phyloP scores from a whole-genome alignment of 2,113 vertebrate species.

The Psilopogon haemacephalus region DNA sequence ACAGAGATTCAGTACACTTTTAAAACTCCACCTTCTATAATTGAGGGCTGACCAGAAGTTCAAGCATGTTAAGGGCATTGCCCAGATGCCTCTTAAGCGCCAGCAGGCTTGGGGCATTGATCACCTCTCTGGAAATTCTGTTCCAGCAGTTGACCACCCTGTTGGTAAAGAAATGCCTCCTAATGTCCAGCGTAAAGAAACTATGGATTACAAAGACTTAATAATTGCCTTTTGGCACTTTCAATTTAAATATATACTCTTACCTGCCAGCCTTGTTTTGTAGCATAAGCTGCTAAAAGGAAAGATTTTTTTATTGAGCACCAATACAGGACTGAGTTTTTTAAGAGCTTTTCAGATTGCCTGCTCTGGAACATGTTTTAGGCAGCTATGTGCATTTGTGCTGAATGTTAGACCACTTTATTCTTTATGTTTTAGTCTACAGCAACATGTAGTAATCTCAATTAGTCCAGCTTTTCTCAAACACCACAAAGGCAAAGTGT shows the following conservation, averaged over 20 bases:
- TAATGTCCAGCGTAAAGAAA: neutral
- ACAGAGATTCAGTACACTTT: neutral
- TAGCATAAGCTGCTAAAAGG: neutral
- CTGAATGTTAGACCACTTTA: neutral
- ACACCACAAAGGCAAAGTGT: neutral
- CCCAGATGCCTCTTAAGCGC: neutral
- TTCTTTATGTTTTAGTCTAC: neutral
- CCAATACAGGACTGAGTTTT: neutral
- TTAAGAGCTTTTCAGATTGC: neutral
- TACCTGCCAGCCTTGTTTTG: neutral
- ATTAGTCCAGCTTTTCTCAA: neutral
- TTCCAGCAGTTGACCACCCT: neutral
- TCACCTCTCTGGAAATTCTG: neutral
- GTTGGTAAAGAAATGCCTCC: neutral
- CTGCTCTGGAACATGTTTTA: neutral
- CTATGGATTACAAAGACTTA: neutral
- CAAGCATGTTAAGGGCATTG: neutral
- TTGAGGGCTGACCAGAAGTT: neutral
- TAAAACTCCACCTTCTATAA: neutral
- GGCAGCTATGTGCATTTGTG: neutral
- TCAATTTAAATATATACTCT: neutral
- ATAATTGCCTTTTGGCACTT: neutral
- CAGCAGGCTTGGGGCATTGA: accelerated
- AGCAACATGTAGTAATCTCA: neutral
- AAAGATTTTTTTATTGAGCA: neutral